Conservation (phyloP, 2,113 vertebrate species). For the Phainopepla nitens region DNA sequence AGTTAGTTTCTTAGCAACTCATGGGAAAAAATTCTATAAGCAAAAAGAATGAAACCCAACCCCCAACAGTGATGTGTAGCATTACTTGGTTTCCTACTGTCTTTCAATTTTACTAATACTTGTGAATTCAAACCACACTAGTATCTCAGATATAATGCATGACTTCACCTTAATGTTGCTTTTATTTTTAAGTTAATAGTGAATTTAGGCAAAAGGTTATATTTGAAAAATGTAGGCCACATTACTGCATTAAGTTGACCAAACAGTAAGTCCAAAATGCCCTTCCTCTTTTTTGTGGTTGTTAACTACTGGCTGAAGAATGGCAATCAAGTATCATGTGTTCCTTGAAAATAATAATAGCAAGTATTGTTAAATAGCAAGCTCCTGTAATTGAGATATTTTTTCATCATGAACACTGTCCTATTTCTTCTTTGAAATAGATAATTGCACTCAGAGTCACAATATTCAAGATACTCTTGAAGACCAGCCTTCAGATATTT, state of each 20-base stretch:
- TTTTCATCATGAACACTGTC: background rate
- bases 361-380: background rate
- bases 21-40: too few species aligned
- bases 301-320: background rate
- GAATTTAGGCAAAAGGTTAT: background rate
- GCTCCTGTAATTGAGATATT: background rate
- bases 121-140: background rate
- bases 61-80: background rate
- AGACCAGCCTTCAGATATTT: background rate
- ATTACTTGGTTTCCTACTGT: background rate
- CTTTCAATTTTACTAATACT: background rate
- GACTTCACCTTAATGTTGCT: background rate
- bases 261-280: background rate
- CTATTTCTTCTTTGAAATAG: background rate
- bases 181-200: background rate
- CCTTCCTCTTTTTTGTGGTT: background rate
- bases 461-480: background rate
- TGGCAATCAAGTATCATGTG: background rate
- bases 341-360: background rate
- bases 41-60: too few species aligned
- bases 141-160: background rate
- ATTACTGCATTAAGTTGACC: background rate
- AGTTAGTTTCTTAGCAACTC: too few species aligned
- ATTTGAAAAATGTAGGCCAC: background rate
- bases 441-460: background rate